phyloP scores from a whole-genome alignment of 1,140 invertebrate species.

The Drosophila nigromelanica region DNA sequence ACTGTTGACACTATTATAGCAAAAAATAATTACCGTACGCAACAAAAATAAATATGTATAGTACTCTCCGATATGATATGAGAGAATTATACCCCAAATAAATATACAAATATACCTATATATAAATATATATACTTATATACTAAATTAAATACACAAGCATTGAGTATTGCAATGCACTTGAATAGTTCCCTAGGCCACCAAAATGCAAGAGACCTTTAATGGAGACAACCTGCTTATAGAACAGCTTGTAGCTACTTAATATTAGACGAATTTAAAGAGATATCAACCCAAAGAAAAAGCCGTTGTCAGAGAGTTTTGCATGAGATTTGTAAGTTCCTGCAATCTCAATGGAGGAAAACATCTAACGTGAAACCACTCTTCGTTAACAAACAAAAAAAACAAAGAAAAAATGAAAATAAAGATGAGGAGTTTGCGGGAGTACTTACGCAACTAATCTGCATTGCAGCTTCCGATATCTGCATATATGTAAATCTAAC shows the following conservation, averaged over 20 bases:
- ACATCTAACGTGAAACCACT: neutral
- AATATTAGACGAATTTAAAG: slow-evolving; percentile 78
- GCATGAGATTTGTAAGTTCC: slow-evolving; percentile 22
- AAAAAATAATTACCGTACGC: slow-evolving; percentile 19
- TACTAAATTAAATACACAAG: slow-evolving; percentile 13
- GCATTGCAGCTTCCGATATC: slow-evolving; percentile 35
- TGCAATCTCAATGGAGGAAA: slow-evolving; percentile 2
- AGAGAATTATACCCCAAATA: slow-evolving; percentile 30
- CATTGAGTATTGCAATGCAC: slow-evolving; percentile 58
- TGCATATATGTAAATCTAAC: slow-evolving; percentile 56
- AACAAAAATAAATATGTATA: slow-evolving; percentile 19
- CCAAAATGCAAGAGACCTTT: slow-evolving; percentile 54
- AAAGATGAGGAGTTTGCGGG: slow-evolving; percentile 4
- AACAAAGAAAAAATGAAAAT: neutral
- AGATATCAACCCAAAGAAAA: slow-evolving; percentile 22
- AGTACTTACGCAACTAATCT: slow-evolving; percentile 14
- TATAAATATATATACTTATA: slow-evolving; percentile 21
- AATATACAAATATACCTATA: slow-evolving; percentile 44
- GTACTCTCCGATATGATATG: slow-evolving; percentile 13
- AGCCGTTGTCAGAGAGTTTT: slow-evolving; percentile 39
- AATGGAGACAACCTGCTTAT: slow-evolving; percentile 55
- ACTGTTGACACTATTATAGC: slow-evolving; percentile 67
- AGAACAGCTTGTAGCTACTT: slow-evolving; percentile 58
- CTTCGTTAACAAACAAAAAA: too few relatives aligned
- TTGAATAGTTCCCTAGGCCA: slow-evolving; percentile 53